These are phyloP conservation scores for Protobothrops flavoviridis DNA, from an alignment of 2,113 vertebrate genomes.

Conservation along the genomic window DNA sequence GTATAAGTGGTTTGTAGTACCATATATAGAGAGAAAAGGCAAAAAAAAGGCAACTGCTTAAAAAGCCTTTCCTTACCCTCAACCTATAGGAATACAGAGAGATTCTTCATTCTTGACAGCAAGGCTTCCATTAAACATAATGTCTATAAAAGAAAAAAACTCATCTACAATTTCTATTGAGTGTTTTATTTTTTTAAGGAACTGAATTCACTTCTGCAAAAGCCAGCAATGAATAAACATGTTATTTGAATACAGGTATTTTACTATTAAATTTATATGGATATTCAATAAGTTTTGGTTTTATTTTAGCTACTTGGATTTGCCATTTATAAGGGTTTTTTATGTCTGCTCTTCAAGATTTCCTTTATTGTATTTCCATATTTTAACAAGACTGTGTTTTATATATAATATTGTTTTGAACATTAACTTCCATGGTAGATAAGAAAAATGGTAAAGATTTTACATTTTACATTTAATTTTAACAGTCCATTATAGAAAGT, in stretches of 20 bases:
- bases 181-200: not conserved
- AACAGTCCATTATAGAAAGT: not conserved
- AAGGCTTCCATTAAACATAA: conserved; percentile 51
- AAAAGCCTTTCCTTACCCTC: not conserved
- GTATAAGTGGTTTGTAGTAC: rapidly evolving
- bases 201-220: conserved; percentile 52
- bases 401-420: not conserved
- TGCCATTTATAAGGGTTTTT: not conserved
- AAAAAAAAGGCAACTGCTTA: conserved; percentile 20
- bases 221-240: not conserved
- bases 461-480: not conserved
- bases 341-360: not conserved
- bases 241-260: not conserved
- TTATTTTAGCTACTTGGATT: not conserved
- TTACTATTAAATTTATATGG: not conserved
- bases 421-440: not conserved
- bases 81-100: not conserved
- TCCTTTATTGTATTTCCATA: not conserved
- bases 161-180: conserved; percentile 53
- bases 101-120: conserved; percentile 33
- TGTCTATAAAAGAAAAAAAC: conserved; percentile 49
- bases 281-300: not conserved
- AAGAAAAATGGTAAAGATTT: not conserved
- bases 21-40: not conserved
- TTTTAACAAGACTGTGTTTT: not conserved